A percentile compares a stretch with the other conserved stretches of the same genome.
Evolutionary conservation across 2,888 invertebrate genomes (phyloP).

Genomic region (Nomada fucata): DNA sequence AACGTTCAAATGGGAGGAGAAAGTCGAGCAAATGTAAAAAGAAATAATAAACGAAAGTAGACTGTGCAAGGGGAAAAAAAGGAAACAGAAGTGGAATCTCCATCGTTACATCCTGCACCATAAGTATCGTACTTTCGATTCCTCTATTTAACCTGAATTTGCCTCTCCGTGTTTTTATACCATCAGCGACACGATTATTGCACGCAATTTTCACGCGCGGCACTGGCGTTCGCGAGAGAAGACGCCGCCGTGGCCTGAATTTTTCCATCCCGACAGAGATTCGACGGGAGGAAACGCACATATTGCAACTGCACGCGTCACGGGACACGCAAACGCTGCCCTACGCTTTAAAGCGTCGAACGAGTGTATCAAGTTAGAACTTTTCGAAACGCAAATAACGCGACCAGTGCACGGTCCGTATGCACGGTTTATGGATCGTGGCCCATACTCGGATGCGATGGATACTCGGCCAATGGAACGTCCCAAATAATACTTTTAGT

Average conservation of each 20-base stretch:
- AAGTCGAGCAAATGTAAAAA: constrained; percentile 38
- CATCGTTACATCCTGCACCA: not conserved
- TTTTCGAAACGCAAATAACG: constrained; percentile 49
- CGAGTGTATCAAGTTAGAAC: not conserved
- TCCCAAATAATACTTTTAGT: constrained; percentile 82
- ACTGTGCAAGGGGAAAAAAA: not conserved
- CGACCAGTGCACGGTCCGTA: constrained; percentile 72
- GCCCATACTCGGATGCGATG: constrained; percentile 75
- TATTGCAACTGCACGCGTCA: no score
- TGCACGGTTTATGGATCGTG: constrained; percentile 78
- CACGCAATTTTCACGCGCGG: not conserved
- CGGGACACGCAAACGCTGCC: no score
- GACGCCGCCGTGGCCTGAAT: not conserved
- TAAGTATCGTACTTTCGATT: not conserved
- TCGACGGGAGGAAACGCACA: not conserved
- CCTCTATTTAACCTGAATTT: not conserved
- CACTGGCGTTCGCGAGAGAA: no score
- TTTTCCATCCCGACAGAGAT: not conserved
- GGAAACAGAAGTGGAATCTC: not conserved
- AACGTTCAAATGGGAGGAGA: constrained; percentile 13
- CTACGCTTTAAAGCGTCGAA: not conserved
- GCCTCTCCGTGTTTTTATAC: no score
- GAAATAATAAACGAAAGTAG: constrained; percentile 42
- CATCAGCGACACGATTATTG: not conserved
- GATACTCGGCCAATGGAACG: constrained; percentile 83